These are phyloP conservation scores for Eumeta japonica DNA, from an alignment of 1,140 invertebrate species.

Conservation along the genomic window DNA sequence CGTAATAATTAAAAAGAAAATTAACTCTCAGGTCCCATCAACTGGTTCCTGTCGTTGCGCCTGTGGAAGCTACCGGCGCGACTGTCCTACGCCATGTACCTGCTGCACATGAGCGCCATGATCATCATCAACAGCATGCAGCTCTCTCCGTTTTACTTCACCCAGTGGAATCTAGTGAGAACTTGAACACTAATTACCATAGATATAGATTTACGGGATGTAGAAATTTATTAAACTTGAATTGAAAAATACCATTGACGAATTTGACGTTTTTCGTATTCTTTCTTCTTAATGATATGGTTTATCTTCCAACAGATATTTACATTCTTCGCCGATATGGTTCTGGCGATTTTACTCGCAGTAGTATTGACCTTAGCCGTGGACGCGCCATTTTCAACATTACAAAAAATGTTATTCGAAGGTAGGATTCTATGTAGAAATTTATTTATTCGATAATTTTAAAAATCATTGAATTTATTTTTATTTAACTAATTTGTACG, in stretches of 20 bases:
- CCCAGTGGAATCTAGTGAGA: constrained; percentile 6
- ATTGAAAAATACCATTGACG: no score
- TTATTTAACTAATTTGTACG: no score
- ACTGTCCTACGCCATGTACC: constrained; percentile 54
- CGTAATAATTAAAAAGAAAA: no score
- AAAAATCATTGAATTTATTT: no score
- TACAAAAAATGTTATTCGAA: constrained; percentile 23
- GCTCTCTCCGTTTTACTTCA: constrained; percentile 12
- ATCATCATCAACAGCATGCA: constrained; percentile 9
- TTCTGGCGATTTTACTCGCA: constrained; percentile 13
- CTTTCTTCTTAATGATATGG: no score
- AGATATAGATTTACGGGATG: no score
- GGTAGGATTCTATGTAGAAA: no score
- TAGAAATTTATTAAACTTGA: no score
- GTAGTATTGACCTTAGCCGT: constrained; percentile 21
- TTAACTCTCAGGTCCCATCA: constrained; percentile 38
- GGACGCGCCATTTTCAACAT: constrained; percentile 24
- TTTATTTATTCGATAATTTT: no score
- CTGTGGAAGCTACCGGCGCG: constrained; percentile 54
- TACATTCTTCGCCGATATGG: constrained; percentile 16
- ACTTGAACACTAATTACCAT: no score
- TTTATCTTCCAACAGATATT: no score
- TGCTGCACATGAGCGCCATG: constrained; percentile 36
- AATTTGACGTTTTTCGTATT: no score
- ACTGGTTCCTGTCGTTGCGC: constrained; percentile 47